phyloP scores from a whole-genome alignment of 2,797 vertebrate genomes.

The Rachycentron canadum region DNA sequence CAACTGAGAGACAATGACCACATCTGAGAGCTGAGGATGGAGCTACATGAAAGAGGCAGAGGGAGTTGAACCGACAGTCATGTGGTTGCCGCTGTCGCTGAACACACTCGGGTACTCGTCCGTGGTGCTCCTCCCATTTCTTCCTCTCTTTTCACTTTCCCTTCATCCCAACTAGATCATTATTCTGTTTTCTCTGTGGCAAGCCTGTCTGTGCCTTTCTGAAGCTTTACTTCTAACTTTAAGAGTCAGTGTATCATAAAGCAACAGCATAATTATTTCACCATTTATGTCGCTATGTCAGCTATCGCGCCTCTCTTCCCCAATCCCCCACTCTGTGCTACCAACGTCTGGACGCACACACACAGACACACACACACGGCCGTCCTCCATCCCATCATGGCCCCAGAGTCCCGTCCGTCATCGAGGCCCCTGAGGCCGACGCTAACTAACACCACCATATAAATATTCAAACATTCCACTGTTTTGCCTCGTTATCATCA shows the following conservation, averaged over 20 bases:
- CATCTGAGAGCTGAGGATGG: constrained; percentile 76
- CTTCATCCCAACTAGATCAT: constrained; percentile 51
- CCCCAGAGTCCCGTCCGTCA: constrained; percentile 71
- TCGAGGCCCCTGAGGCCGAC: constrained; percentile 63
- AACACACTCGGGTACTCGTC: constrained; percentile 42
- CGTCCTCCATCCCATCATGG: constrained; percentile 65
- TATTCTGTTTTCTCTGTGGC: constrained; percentile 66
- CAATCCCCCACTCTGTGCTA: not conserved
- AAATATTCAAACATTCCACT: constrained; percentile 84
- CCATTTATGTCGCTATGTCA: constrained; percentile 76
- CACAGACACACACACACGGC: constrained; percentile 39
- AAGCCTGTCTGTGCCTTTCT: constrained; percentile 45
- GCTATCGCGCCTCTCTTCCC: constrained; percentile 20
- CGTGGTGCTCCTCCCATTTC: constrained; percentile 33
- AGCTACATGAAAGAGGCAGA: constrained; percentile 76
- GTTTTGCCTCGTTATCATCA: constrained; percentile 77
- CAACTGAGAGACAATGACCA: constrained; percentile 80
- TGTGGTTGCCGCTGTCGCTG: constrained; percentile 67
- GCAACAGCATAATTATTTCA: constrained; percentile 79
- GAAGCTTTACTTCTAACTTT: constrained; percentile 54
- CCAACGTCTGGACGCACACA: constrained; percentile 37
- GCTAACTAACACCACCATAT: constrained; percentile 79
- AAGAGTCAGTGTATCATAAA: constrained; percentile 65
- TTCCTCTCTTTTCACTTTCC: constrained; percentile 56
- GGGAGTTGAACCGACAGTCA: constrained; percentile 70